Percentiles rank a stretch among this genome's conserved stretches.
Conservation (phyloP, 2,113 vertebrate genomes). For the Hepsetus odoe region DNA sequence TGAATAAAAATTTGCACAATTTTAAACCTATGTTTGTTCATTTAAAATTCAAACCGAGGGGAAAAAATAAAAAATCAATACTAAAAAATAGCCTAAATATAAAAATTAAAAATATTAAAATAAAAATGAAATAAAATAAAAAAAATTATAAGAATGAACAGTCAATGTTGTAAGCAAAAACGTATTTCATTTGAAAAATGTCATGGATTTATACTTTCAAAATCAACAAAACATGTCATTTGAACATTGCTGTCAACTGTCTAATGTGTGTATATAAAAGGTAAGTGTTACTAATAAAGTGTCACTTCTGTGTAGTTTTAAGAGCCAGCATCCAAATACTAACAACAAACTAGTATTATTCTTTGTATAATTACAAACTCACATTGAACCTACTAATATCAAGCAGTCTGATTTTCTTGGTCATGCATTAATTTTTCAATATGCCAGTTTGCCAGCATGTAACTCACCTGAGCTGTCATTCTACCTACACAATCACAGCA, state of each 20-base stretch:
- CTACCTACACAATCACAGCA: not conserved
- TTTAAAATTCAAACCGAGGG: too few relatives aligned
- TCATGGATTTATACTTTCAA: too few relatives aligned
- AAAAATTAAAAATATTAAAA: too few relatives aligned
- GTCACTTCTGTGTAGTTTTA: not conserved
- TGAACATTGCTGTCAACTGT: not conserved
- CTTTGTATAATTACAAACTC: not conserved
- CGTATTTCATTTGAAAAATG: too few relatives aligned
- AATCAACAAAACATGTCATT: too few relatives aligned
- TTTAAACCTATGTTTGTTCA: too few relatives aligned
- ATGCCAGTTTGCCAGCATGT: not conserved
- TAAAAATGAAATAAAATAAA: too few relatives aligned
- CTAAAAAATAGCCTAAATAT: too few relatives aligned
- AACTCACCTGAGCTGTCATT: not conserved
- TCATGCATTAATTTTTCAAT: not conserved
- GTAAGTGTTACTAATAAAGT: not conserved
- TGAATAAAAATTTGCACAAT: too few relatives aligned
- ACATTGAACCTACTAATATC: slow-evolving; percentile 1
- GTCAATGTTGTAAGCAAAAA: too few relatives aligned
- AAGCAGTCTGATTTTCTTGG: not conserved
- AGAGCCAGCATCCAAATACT: not conserved
- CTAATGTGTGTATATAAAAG: not conserved
- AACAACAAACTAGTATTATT: not conserved
- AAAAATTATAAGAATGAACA: too few relatives aligned
- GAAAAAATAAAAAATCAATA: too few relatives aligned